Percentiles rank a stretch among this genome's conserved stretches.
Conservation (phyloP, 2,888 invertebrate species). For the Sialis fuliginosa region DNA sequence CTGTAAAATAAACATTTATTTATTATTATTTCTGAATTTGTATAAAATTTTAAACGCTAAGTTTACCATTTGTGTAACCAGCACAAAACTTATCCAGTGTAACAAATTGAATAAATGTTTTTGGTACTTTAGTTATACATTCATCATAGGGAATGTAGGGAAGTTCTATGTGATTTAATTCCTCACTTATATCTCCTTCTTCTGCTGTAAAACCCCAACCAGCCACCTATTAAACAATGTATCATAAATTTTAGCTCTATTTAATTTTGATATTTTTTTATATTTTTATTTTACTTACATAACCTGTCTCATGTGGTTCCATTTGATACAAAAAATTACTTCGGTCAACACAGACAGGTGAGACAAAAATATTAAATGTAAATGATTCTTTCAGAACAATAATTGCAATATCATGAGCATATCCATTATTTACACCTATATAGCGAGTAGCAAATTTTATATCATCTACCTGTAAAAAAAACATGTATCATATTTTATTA, state of each 20-base stretch:
- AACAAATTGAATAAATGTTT: slow-evolving; percentile 9
- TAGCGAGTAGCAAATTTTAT: slow-evolving; percentile 13
- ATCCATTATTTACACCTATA: slow-evolving; percentile 13
- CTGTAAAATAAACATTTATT: neutral
- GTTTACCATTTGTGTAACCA: slow-evolving; percentile 10
- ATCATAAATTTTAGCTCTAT: slow-evolving; percentile 3
- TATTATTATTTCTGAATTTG: neutral
- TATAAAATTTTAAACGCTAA: slow-evolving; percentile 6
- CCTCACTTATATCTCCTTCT: slow-evolving; percentile 6
- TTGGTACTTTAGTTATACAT: slow-evolving; percentile 10
- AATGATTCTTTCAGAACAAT: slow-evolving; percentile 17
- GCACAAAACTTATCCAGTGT: slow-evolving; percentile 21
- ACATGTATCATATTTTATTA: neutral
- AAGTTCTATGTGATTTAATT: slow-evolving; percentile 10
- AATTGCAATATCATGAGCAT: slow-evolving; percentile 19
- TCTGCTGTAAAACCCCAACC: slow-evolving; percentile 13
- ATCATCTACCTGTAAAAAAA: slow-evolving; percentile 11
- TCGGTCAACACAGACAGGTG: slow-evolving; percentile 21
- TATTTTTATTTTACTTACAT: slow-evolving; percentile 12
- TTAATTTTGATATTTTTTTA: neutral
- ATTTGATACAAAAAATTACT: slow-evolving; percentile 6
- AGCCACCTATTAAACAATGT: slow-evolving; percentile 8
- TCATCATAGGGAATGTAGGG: slow-evolving; percentile 9
- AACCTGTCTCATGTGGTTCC: slow-evolving; percentile 9
- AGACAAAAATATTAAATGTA: slow-evolving; percentile 16